Base-by-base conservation (phyloP, 2,113 vertebrate species). In the Mustela lutreola region DNA sequence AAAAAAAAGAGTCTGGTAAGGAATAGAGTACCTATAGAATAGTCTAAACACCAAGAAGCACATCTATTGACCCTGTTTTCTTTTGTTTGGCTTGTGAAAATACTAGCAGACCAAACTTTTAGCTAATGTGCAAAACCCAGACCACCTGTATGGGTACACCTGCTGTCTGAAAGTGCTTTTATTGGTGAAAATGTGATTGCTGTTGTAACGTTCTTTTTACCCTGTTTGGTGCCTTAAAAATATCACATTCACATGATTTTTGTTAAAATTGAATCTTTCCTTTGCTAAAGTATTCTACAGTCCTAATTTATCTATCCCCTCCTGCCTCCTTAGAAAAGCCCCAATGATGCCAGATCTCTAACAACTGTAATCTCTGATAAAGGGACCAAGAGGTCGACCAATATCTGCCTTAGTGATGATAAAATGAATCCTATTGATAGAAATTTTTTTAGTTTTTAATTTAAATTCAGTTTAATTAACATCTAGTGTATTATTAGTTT, bases 121-220 rank as follows among this genome's bases (percentile, higher is more conserved):
- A 94, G 31, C 87, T 60, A 91, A 95, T 15, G 79, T 28, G 36
- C 56, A 97, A 97, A 96, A 96, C 80, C 21, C 39, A 95, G 89
- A 53, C 84, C 36, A 63, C 45, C 45, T 89, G 5, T 39, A 75
- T 95, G 94, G 70, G 71, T 14, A 7, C 15, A 71, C 75, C 28
- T 91, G 92, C 70, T 94, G 62, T 48, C 89, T 90, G 45, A 73
- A 58, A 73, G 56, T 82, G 86, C 24, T 84, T 93, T 97, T 62
- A 70, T 11, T 84, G 11, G 75, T 63, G 75, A 91, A 91, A 91
- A 91, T 90, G n/a, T 70, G 31, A 88, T 82, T 91, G 12, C 33
- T 86, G 2, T 89, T 95, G 0, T 75, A 95, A 91, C 53, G 45
- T 84, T 78, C 53, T 97, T 31, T 70, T 60, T 93, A 83, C 8